Conservation (phyloP, 2,113 vertebrate genomes). For the Columba livia region DNA sequence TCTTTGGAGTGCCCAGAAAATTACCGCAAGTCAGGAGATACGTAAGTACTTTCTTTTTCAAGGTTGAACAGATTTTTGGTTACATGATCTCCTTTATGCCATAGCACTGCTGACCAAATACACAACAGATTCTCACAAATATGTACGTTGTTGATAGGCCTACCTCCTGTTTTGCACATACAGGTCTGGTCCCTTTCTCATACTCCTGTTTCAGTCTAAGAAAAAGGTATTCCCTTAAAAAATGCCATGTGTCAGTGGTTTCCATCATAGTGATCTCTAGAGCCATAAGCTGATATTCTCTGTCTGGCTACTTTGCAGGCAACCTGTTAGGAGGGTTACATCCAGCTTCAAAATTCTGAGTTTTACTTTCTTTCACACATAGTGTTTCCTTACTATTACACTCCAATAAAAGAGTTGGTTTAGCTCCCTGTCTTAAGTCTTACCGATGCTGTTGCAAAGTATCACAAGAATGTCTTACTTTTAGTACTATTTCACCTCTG, state of each 20-base stretch:
- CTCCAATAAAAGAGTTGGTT: not conserved
- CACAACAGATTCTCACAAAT: not conserved
- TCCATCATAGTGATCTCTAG: not conserved
- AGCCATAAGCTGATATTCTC: not conserved
- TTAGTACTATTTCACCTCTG: not conserved
- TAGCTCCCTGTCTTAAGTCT: not conserved
- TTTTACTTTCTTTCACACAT: not conserved
- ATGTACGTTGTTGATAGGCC: not conserved
- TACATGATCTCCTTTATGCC: not conserved
- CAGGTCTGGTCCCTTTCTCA: not conserved
- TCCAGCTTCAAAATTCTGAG: not conserved
- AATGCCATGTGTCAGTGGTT: not conserved
- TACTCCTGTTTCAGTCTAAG: not conserved
- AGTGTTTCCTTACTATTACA: not conserved
- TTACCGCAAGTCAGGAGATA: conserved; percentile 87
- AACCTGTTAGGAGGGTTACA: not conserved
- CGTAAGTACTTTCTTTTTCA: conserved; percentile 80
- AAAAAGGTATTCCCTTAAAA: not conserved
- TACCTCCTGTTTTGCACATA: not conserved
- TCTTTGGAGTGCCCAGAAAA: conserved; percentile 88
- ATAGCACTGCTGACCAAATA: not conserved
- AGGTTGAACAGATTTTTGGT: not conserved
- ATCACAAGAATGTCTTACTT: not conserved
- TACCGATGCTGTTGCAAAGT: not conserved
- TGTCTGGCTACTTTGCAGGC: not conserved